phyloP scores from a whole-genome alignment of 2,888 invertebrate genomes.

The Blastobasis adustella region DNA sequence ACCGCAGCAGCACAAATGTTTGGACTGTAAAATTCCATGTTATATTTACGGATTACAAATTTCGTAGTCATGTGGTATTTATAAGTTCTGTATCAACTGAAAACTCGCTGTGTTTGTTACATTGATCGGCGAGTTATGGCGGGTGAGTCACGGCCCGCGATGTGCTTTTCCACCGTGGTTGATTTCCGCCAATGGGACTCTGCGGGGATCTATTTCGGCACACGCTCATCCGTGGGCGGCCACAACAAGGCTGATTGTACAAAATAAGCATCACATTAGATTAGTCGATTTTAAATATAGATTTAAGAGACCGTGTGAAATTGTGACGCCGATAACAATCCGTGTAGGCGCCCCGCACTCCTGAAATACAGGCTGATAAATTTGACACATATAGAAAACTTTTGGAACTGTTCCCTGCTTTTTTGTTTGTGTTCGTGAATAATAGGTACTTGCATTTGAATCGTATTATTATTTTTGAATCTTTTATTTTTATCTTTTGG shows the following conservation, averaged over 20 bases:
- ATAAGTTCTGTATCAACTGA: slow-evolving; percentile 30
- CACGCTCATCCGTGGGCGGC: slow-evolving; percentile 52
- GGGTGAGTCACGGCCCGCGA: slow-evolving; percentile 42
- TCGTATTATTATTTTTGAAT: too few relatives aligned
- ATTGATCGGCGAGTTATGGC: slow-evolving; percentile 37
- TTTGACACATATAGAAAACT: too few relatives aligned
- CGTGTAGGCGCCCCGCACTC: too few relatives aligned
- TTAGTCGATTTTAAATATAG: slow-evolving; percentile 49
- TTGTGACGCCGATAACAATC: slow-evolving; percentile 8
- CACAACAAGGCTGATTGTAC: slow-evolving; percentile 62
- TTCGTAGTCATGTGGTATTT: slow-evolving; percentile 39
- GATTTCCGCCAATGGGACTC: slow-evolving; percentile 28
- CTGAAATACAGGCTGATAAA: too few relatives aligned
- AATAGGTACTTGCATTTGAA: too few relatives aligned
- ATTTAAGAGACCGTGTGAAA: slow-evolving; percentile 19
- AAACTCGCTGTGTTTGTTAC: slow-evolving; percentile 38
- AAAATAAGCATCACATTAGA: slow-evolving; percentile 46
- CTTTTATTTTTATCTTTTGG: too few relatives aligned
- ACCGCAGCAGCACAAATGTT: too few relatives aligned
- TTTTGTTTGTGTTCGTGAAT: too few relatives aligned
- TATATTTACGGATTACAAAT: slow-evolving; percentile 22
- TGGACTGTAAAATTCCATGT: slow-evolving; percentile 14
- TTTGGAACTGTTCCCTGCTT: too few relatives aligned
- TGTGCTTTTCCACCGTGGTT: background rate
- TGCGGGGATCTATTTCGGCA: slow-evolving; percentile 41